These are phyloP conservation scores for Ochropacha duplaris DNA, from an alignment of 2,888 invertebrate species.

Conservation along the genomic window DNA sequence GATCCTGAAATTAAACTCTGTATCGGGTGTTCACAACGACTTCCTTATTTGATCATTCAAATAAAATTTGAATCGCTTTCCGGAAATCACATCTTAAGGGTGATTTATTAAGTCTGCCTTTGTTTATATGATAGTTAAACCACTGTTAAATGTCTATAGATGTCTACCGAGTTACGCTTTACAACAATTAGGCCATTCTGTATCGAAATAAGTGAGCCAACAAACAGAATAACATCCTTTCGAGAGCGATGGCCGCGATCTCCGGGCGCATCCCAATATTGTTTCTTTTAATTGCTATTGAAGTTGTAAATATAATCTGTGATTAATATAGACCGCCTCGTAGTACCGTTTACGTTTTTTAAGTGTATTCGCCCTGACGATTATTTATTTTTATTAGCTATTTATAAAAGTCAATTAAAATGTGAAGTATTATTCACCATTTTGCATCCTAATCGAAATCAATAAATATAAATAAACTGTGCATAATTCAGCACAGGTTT, in stretches of 20 bases:
- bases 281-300: constrained; percentile 1
- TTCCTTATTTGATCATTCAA: constrained; percentile 56
- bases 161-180: constrained; percentile 62
- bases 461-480: constrained; percentile 3
- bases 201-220: constrained; percentile 63
- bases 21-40: constrained; percentile 61
- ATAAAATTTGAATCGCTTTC: constrained; percentile 56
- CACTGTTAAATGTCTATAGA: constrained; percentile 51
- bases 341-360: background rate
- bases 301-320: constrained; percentile 2
- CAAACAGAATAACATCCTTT: constrained; percentile 68
- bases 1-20: constrained; percentile 38
- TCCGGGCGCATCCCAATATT: constrained; percentile 35
- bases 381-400: background rate
- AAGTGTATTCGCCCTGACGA: background rate
- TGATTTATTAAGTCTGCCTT: constrained; percentile 67
- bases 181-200: constrained; percentile 57
- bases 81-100: constrained; percentile 55
- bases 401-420: background rate
- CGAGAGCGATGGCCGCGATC: constrained; percentile 57
- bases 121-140: constrained; percentile 65
- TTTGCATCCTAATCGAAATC: background rate
- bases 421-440: background rate
- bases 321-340: background rate
- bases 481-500: background rate